Evolutionary conservation across 2,113 vertebrate species (phyloP).

Genomic region (Spilogale gracilis): DNA sequence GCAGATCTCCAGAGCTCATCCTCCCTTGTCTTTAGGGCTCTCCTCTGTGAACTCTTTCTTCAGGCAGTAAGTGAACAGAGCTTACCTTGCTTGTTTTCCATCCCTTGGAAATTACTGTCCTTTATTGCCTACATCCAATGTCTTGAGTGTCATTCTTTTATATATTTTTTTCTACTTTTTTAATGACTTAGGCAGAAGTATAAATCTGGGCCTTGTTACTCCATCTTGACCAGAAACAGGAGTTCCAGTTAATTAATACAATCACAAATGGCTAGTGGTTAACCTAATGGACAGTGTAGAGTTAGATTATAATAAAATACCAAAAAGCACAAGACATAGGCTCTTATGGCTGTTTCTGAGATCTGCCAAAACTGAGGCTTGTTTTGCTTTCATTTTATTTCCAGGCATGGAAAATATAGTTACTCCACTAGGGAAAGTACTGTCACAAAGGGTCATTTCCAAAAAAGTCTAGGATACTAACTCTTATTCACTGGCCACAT

Average conservation of each 20-base stretch:
- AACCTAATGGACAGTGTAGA: neutral
- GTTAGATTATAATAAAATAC: conserved; percentile 21
- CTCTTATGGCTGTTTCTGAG: neutral
- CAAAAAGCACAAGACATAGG: neutral
- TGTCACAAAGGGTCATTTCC: neutral
- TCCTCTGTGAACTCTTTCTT: neutral
- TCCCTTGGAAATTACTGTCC: neutral
- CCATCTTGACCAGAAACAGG: neutral
- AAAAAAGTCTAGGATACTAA: neutral
- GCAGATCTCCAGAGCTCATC: neutral
- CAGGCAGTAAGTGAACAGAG: neutral
- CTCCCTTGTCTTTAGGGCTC: neutral
- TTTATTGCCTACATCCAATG: neutral
- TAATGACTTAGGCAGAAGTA: neutral
- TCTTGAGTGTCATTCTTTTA: neutral
- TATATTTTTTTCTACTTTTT: neutral
- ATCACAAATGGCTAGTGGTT: neutral
- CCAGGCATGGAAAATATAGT: neutral
- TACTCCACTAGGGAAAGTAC: neutral
- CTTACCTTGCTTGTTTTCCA: neutral
- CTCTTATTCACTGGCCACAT: neutral
- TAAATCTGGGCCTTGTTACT: neutral
- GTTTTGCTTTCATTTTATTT: neutral
- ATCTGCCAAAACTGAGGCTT: neutral
- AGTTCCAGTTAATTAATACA: neutral